Percentiles rank a stretch among this genome's conserved stretches.
These are phyloP conservation scores for Australoheros scitulus DNA, from an alignment of 2,113 vertebrate genomes.

Conservation along the genomic window DNA sequence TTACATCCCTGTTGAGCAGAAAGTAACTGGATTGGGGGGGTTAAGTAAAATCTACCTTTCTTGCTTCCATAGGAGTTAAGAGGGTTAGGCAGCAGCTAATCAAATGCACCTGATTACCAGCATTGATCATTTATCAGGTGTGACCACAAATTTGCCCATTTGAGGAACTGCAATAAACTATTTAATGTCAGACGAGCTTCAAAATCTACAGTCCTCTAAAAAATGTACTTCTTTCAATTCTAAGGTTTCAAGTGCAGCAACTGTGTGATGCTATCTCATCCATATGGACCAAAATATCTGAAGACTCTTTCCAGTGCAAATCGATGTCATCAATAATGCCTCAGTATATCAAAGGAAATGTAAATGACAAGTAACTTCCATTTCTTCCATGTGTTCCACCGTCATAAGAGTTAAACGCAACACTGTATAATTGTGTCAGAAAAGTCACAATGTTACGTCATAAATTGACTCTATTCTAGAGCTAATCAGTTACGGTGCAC, in stretches of 20 bases:
- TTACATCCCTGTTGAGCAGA: neutral
- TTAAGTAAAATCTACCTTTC: too few species aligned
- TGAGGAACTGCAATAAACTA: neutral
- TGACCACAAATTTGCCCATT: neutral
- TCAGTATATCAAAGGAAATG: too few species aligned
- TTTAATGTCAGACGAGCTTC: neutral
- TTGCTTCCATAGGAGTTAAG: neutral
- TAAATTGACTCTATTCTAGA: neutral
- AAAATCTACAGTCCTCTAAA: neutral
- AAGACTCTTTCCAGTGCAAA: too few species aligned
- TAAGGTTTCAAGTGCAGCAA: neutral
- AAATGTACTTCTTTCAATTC: neutral
- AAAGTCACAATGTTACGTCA: neutral
- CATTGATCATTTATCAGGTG: neutral
- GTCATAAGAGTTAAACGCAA: neutral
- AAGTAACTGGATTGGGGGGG: too few species aligned
- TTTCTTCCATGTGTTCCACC: neutral
- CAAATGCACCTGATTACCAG: neutral
- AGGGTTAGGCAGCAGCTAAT: neutral
- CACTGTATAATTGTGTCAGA: neutral
- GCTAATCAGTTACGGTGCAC: neutral
- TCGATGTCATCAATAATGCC: too few species aligned
- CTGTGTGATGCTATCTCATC: neutral
- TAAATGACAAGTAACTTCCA: too few species aligned
- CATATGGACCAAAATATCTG: neutral